These are phyloP conservation scores for Cremastinae sp. DNA, from an alignment of 2,888 invertebrate genomes.

Conservation along the genomic window DNA sequence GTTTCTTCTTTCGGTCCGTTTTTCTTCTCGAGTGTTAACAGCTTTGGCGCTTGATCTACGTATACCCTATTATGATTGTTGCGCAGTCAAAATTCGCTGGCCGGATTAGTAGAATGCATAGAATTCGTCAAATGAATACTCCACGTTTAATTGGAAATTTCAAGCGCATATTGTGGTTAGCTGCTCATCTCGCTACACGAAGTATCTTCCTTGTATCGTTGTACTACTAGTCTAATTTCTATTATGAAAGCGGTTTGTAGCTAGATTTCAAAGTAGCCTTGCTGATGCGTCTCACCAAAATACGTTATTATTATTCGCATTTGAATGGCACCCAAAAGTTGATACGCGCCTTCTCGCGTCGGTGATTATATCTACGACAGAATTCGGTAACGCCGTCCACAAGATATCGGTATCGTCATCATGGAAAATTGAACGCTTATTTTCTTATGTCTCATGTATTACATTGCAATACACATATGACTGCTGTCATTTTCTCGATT, in stretches of 20 bases:
- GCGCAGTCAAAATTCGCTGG: too few relatives aligned
- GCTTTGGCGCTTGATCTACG: too few relatives aligned
- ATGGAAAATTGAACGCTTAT: too few relatives aligned
- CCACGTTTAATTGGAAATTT: constrained; percentile 38
- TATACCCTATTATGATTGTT: too few relatives aligned
- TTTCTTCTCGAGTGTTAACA: too few relatives aligned
- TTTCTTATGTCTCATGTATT: too few relatives aligned
- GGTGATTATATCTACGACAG: too few relatives aligned
- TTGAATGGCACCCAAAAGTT: constrained; percentile 21
- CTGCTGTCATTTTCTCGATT: too few relatives aligned
- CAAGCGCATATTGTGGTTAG: constrained; percentile 36
- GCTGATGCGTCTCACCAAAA: background rate
- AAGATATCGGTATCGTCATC: too few relatives aligned
- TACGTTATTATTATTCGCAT: background rate
- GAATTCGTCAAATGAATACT: background rate
- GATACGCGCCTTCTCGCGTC: background rate
- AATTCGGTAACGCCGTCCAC: too few relatives aligned
- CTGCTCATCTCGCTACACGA: constrained; percentile 34
- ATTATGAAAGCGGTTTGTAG: constrained; percentile 18
- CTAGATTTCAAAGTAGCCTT: background rate
- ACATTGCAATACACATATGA: too few relatives aligned
- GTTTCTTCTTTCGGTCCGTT: too few relatives aligned
- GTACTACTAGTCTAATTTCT: background rate
- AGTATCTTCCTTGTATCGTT: constrained; percentile 26
- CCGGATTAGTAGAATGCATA: background rate